Base-by-base conservation (phyloP, 2,113 vertebrate species). In the Athene cunicularia region DNA sequence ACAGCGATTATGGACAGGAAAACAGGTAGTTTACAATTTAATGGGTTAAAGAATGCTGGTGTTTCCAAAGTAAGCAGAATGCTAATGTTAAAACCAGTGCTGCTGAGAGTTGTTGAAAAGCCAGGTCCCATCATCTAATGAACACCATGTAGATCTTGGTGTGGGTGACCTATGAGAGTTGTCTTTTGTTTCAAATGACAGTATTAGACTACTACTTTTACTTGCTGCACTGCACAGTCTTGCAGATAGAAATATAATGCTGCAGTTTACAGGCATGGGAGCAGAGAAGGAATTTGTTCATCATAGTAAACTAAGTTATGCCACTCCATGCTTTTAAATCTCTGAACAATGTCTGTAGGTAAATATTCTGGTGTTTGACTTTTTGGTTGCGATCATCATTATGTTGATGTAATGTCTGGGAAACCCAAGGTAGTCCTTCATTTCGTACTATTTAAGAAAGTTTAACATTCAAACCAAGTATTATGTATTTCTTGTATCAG, bases 1-100 rank as follows among this genome's bases (percentile, higher is more conserved):
- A 5, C 98, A 97, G n/a, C 93, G 14, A 1, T 98, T 99, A 11
- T 99, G 99, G 99, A 99, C 99, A 6, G 99, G 99, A 74, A 99
- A 99, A 81, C 99, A 99, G 99, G 99, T 99, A 97, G 19, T 67
- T 94, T 41, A 80, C 91, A 4, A 56, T 43, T 37, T 58, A 85
- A 8, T 59, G 49, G 24, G 13, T 32, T 86, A 17, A 82, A 75
- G 88, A 70, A 59, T 76, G 22, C 11, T 13, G 13, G 4, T 59
- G 53, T 14, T 56, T 72, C 9, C 45, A 33, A 45, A 85, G 37
- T 20, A 47, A 91, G 18, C 28, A 56, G 53, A 39, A 35, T 45
- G 14, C 22, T 77, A 4, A 22, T 58, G 35, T 28, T 64, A n/a
- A 52, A 86, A 68, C 4, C 8, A 63, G 30, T 21, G 30, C 39